Percentiles rank a stretch among this genome's conserved stretches.
Evolutionary conservation across 2,888 invertebrate genomes (phyloP).

Genomic region (Uropetala carovei): DNA sequence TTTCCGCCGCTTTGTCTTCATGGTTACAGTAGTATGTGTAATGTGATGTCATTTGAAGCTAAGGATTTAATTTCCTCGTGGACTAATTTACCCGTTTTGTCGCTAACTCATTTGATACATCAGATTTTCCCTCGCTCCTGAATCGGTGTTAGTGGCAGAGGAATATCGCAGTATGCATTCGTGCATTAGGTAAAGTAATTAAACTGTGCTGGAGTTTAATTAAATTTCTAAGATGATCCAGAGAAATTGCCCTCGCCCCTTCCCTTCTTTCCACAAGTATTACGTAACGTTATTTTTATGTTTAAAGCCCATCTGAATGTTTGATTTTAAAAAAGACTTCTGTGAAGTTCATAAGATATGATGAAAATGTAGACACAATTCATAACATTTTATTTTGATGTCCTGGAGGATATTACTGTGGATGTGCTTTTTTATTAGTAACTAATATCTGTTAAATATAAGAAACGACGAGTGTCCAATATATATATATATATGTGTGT

Average conservation of each 20-base stretch:
- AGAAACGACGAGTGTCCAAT: too few relatives aligned
- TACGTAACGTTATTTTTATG: not conserved
- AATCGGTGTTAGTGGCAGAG: not conserved
- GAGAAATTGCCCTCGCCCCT: not conserved
- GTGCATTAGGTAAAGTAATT: conserved; percentile 8
- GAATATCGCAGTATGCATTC: not conserved
- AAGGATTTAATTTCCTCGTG: conserved; percentile 21
- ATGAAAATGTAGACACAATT: not conserved
- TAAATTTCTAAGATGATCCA: not conserved
- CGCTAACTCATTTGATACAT: conserved; percentile 28
- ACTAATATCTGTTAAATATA: too few relatives aligned
- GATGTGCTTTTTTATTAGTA: not conserved
- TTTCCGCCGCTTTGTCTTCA: conserved; percentile 19
- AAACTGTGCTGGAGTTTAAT: conserved; percentile 19
- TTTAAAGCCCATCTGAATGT: not conserved
- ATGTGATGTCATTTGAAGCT: conserved; percentile 21
- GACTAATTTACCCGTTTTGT: conserved; percentile 32
- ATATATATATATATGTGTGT: too few relatives aligned
- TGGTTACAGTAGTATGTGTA: not conserved
- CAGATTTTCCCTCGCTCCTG: conserved; percentile 12
- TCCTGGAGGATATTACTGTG: not conserved
- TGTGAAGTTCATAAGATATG: not conserved
- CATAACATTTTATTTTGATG: not conserved
- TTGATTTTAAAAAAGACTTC: not conserved
- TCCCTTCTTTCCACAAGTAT: not conserved